Base-by-base conservation (phyloP, 2,888 invertebrate genomes). In the Lissocephala sabroskyi region DNA sequence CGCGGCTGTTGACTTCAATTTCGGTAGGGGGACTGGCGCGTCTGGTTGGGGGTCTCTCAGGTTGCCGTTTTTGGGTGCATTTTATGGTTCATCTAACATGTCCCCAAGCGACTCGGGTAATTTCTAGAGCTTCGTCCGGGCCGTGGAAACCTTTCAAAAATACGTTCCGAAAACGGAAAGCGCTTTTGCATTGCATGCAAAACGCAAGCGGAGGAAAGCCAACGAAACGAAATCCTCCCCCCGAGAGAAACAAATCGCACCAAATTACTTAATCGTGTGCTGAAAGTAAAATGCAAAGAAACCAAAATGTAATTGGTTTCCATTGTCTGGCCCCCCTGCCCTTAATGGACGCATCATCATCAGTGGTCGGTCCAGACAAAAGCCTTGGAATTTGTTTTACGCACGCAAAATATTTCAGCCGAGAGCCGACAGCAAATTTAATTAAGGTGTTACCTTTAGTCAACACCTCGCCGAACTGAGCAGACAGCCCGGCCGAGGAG, bases 361-460 rank as follows among this genome's bases (percentile, higher is more conserved):
- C 26, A 6, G 26, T 9, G 5, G 16, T 32, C 5, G 30, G 30
- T 13, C 30, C 30, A 32, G n/a, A n/a, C n/a, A n/a, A 13, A 32
- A 32, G 30, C 30, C 11, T 32, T 32, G 50, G 63, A 58, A 58
- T 40, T 49, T 33, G 45, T 29, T 35, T 47, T 42, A 49, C 32
- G 43, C 57, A 57, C 57, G 53, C 57, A 53, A 44, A 49, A 49
- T 43, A 50, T 37, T 23, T 40, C 16, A 51, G 45, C 37, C 36
- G 19, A 13, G 35, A 18, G 33, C 35, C 41, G 63, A 57, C 63
- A 62, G 68, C 36, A 64, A 76, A 66, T 73, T 73, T 76, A 76
- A 76, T 73, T 73, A 73, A 66, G 70, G 66, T 59, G 58, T 68
- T 73, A 65, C 65, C 59, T 54, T 51, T 65, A 66, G 64, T 73